Evolutionary conservation across 2,797 vertebrate species (phyloP).

Genomic region (Crossoptilon crossoptilon): DNA sequence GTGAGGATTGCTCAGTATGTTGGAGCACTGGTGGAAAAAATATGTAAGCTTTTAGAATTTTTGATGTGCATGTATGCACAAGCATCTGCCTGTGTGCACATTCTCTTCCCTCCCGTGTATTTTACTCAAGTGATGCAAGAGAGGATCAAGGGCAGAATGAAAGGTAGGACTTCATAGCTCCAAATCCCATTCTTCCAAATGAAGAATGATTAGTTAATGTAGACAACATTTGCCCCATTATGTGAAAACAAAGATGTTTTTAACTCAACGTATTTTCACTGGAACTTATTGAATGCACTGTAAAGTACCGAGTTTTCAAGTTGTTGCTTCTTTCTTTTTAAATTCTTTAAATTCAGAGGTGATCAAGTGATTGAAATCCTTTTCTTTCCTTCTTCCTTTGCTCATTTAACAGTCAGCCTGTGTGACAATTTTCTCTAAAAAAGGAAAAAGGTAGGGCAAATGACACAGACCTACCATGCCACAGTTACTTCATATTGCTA

Average conservation of each 20-base stretch:
- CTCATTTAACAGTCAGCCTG: not conserved
- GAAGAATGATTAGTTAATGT: not conserved
- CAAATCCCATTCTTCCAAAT: not conserved
- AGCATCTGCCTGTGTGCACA: not conserved
- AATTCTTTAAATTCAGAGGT: not conserved
- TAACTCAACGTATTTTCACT: not conserved
- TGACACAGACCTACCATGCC: not conserved
- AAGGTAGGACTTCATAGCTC: not conserved
- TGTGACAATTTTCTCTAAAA: not conserved
- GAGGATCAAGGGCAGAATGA: not conserved
- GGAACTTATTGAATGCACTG: not conserved
- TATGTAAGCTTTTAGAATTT: not conserved
- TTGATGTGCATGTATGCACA: accelerated
- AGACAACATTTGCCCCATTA: not conserved
- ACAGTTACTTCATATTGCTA: not conserved
- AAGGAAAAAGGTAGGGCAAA: not conserved
- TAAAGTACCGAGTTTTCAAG: not conserved
- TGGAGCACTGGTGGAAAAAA: not conserved
- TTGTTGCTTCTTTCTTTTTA: not conserved
- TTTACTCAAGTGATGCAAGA: not conserved
- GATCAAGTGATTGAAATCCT: not conserved
- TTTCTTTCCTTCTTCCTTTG: not conserved
- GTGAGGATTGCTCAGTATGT: not conserved
- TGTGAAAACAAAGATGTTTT: not conserved
- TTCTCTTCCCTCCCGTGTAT: not conserved